phyloP scores from a whole-genome alignment of 2,113 vertebrate species.

The Condylura cristata region DNA sequence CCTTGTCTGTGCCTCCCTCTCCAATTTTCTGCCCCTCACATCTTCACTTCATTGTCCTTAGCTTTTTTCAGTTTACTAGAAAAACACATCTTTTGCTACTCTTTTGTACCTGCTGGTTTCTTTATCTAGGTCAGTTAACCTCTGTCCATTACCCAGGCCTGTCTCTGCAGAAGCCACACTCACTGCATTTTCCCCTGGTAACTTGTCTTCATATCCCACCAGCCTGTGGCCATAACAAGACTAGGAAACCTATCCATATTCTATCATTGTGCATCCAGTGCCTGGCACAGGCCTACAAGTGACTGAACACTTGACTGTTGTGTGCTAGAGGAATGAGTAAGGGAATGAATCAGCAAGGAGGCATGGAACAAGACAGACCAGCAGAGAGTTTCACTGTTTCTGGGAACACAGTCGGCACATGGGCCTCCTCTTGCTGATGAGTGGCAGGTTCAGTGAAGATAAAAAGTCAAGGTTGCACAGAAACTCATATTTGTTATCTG shows the following conservation, averaged over 20 bases:
- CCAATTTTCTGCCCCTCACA: not conserved
- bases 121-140: not conserved
- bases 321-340: not conserved
- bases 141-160: not conserved
- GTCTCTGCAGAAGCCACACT: not conserved
- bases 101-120: not conserved
- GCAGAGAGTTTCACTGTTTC: not conserved
- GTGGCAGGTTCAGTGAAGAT: not conserved
- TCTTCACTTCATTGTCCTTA: not conserved
- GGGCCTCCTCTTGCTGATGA: not conserved
- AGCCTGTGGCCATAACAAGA: not conserved
- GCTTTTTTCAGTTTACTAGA: not conserved
- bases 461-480: not conserved
- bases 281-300: not conserved
- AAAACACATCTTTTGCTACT: constrained; percentile 13
- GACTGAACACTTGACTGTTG: not conserved
- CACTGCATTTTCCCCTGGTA: not conserved
- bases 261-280: not conserved
- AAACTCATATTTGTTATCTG: not conserved
- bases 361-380: not conserved
- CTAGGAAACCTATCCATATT: not conserved
- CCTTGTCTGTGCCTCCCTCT: not conserved
- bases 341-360: not conserved
- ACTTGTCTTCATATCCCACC: not conserved
- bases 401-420: not conserved